phyloP scores from a whole-genome alignment of 2,888 invertebrate genomes.

The Alloscopus bannaensis region DNA sequence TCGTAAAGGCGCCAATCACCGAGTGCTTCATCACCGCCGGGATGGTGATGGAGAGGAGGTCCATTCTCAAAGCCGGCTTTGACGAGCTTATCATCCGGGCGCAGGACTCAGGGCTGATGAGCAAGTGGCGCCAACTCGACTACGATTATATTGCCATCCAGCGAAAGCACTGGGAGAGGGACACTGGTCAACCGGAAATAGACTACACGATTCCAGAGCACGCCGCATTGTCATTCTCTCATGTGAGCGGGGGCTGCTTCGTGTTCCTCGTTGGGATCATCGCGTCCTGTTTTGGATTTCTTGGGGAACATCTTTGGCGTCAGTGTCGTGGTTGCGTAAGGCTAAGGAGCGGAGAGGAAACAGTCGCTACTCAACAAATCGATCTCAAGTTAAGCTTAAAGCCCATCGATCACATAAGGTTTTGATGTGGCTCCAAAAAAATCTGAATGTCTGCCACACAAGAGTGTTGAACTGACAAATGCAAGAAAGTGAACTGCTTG shows the following conservation, averaged over 20 bases:
- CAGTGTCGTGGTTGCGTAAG: too few relatives aligned
- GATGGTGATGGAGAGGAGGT: slow-evolving; percentile 59
- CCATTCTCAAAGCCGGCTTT: slow-evolving; percentile 46
- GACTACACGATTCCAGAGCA: slow-evolving; percentile 23
- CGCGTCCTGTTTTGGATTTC: slow-evolving; percentile 2
- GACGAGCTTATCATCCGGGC: slow-evolving; percentile 44
- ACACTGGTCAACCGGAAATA: slow-evolving; percentile 35
- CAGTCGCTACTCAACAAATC: too few relatives aligned
- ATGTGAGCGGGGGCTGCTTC: slow-evolving; percentile 54
- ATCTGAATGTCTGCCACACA: too few relatives aligned
- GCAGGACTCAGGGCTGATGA: slow-evolving; percentile 55
- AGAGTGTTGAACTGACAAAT: too few relatives aligned
- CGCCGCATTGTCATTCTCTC: slow-evolving; percentile 28
- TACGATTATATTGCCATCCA: slow-evolving; percentile 40
- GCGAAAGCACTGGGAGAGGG: slow-evolving; percentile 58
- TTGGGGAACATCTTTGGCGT: too few relatives aligned
- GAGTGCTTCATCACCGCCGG: slow-evolving; percentile 63
- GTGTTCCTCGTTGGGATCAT: slow-evolving; percentile 42
- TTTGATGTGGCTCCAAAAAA: too few relatives aligned
- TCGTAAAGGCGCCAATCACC: slow-evolving; percentile 60
- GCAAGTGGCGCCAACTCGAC: slow-evolving; percentile 50
- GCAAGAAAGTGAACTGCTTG: too few relatives aligned
- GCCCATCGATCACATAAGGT: too few relatives aligned
- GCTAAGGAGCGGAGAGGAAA: too few relatives aligned
- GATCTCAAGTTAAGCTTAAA: too few relatives aligned